Base-by-base conservation (phyloP, 2,113 vertebrate species). In the Romanogobio albipinnatus region DNA sequence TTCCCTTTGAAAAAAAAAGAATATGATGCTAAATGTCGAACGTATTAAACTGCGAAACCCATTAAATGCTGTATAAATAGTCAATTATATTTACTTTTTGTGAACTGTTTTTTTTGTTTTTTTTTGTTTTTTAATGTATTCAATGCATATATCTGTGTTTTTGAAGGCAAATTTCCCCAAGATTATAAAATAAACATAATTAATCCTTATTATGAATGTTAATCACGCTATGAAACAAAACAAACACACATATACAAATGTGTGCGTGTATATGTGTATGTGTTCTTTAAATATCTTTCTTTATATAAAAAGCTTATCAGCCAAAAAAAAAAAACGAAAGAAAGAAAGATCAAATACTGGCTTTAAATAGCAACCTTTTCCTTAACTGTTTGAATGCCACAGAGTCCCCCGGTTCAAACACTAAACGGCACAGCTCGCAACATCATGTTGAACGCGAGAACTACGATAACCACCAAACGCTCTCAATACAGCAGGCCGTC, bases 321-420 rank as follows among this genome's bases (percentile, higher is more conserved):
- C 94, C 96, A 95, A 95, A 94, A 96, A 93, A 96, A 89, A n/a
- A 88, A 90, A 97, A 96, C 96, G 89, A 93, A 89, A 89, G 89
- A 80, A 95, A 95, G 96, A 96, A 90, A 92, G 91, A 91, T 88
- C 68, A 95, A 95, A 97, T 97, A 98, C 97, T 98, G 97, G 97
- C 97, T 96, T 97, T 95, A 94, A 97, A 97, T 96, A 96, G 96
- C 96, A 96, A 97, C 96, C 95, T 95, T 96, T 96, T 94, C 97
- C 96, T 97, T 95, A 94, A 97, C 96, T 96, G 93, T 96, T 97
- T 96, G 96, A 98, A 99, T 99, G 98, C 98, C 98, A 99, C 98
- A 99, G 98, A 99, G 98, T 99, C 98, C 96, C 96, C 96, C 96
- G 96, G 96, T 96, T 97, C 26, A 96, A 95, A 96, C 96, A 95